Base-by-base conservation (phyloP, 2,113 vertebrate species). In the Menidia beryllina region DNA sequence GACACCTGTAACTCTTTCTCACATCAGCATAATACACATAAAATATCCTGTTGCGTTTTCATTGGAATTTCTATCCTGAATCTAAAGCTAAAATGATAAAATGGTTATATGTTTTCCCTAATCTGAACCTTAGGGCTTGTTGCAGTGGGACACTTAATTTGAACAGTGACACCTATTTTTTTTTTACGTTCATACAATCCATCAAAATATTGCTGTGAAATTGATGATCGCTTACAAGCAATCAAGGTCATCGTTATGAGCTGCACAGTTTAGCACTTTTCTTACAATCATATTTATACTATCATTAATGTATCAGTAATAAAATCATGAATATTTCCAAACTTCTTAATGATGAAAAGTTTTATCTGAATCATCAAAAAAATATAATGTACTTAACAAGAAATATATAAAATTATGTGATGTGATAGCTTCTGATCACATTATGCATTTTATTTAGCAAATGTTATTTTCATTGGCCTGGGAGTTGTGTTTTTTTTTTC, bases 401-500 rank as follows among this genome's bases (percentile, higher is more conserved):
- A 6, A 43, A 43, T 43, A 43, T 19, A 6, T n/a, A n/a, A n/a
- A n/a, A n/a, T n/a, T n/a, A n/a, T n/a, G n/a, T n/a, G n/a, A n/a
- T n/a, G n/a, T n/a, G n/a, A n/a, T n/a, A n/a, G n/a, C n/a, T 30
- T 30, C 8, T 5, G 8, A 5, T 75, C 53, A 36, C 36, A 64
- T 71, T 50, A 62, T 75, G 56, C 39, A 65, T 83, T 77, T 69
- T 77, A 80, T 75, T 75, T 62, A 82, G 41, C 45, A 30, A 38
- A 65, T 34, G 41, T 56, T 20, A 27, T 83, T 84, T 75, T 65
- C 60, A 75, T 61, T 51, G 52, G 75, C 52, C 45, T 75, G 55
- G 51, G 81, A 77, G 82, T 72, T 56, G 79, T 75, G 61, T 64
- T 81, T n/a, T n/a, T n/a, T n/a, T n/a, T 72, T 83, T 76, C 69